Percentiles rank a stretch among this genome's conserved stretches.
These are phyloP conservation scores for Rhaphigaster nebulosa DNA, from an alignment of 2,888 invertebrate species.

Conservation along the genomic window DNA sequence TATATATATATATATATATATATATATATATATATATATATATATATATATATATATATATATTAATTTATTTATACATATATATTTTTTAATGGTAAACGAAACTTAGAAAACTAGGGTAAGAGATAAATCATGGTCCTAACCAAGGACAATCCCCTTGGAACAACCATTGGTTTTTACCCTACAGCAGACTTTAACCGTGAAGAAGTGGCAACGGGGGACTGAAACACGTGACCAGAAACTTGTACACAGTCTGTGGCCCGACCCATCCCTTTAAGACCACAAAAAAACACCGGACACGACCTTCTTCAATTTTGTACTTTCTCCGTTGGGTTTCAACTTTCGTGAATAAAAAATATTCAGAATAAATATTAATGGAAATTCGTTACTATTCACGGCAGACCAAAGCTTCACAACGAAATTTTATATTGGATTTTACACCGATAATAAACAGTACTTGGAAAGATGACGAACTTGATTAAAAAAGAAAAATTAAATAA, in stretches of 20 bases:
- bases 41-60: too few species aligned
- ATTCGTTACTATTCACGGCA: too few species aligned
- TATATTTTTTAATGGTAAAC: not conserved
- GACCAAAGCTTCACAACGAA: too few species aligned
- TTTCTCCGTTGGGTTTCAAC: not conserved
- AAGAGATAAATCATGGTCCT: not conserved
- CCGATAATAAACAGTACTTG: too few species aligned
- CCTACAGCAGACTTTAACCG: not conserved
- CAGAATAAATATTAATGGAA: too few species aligned
- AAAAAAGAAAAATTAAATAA: too few species aligned
- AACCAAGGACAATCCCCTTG: not conserved
- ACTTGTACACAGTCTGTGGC: not conserved
- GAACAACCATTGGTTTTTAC: constrained; percentile 2
- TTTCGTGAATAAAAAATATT: not conserved
- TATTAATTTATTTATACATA: not conserved
- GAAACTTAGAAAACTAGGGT: not conserved
- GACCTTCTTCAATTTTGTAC: constrained; percentile 5
- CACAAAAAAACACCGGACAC: not conserved
- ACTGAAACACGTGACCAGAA: not conserved
- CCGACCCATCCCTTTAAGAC: not conserved
- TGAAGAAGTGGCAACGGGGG: constrained; percentile 22
- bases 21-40: too few species aligned
- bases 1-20: too few species aligned
- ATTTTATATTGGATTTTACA: too few species aligned
- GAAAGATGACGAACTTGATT: too few species aligned